Conservation (phyloP, 2,797 vertebrate species). For the Somateria mollissima region DNA sequence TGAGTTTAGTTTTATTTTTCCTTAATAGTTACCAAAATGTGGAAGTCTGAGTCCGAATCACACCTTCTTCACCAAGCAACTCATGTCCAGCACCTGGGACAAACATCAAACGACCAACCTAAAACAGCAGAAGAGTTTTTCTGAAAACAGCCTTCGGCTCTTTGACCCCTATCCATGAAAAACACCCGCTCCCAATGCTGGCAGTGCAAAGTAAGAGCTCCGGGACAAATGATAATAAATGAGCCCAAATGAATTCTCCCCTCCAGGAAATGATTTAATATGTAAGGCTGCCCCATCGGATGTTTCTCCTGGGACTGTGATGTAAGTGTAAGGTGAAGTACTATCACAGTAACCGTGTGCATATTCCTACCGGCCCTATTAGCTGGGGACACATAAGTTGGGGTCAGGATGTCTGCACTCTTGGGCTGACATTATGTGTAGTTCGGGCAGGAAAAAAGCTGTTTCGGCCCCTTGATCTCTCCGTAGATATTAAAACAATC, state of each 20-base stretch:
- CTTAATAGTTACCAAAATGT: conserved; percentile 29
- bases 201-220: conserved; percentile 16
- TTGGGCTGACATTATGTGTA: background rate
- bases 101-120: conserved; percentile 20
- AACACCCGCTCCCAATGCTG: conserved; percentile 22
- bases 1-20: conserved; percentile 35
- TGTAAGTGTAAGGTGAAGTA: conserved; percentile 65
- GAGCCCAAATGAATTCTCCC: conserved; percentile 23
- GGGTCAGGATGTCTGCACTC: background rate
- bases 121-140: conserved; percentile 19
- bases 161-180: conserved; percentile 30
- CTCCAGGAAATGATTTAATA: conserved; percentile 55
- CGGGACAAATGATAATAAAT: conserved; percentile 39
- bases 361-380: conserved; percentile 12
- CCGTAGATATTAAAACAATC: background rate
- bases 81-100: conserved; percentile 51
- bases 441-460: background rate
- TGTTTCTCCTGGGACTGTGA: conserved; percentile 41
- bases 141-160: conserved; percentile 21
- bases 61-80: conserved; percentile 37
- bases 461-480: background rate
- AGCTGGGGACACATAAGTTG: background rate
- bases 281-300: background rate
- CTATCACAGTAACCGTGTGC: background rate
- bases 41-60: background rate